phyloP scores from a whole-genome alignment of 2,797 vertebrate species.

The Molossus alvarezi region DNA sequence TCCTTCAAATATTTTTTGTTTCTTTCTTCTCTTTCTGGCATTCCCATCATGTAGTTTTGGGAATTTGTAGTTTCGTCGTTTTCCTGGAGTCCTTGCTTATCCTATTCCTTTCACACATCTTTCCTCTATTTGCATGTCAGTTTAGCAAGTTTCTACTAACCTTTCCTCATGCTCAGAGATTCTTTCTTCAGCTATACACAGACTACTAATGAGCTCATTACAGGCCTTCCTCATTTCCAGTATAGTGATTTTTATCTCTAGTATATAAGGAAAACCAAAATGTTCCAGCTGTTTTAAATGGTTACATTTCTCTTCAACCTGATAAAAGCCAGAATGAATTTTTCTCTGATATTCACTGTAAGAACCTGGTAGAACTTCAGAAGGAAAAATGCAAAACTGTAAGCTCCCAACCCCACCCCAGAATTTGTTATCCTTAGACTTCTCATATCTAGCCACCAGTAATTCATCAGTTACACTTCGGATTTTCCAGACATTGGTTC shows the following conservation, averaged over 20 bases:
- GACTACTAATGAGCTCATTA: not conserved
- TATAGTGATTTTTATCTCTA: not conserved
- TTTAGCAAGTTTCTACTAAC: not conserved
- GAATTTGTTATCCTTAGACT: not conserved
- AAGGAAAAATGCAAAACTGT: not conserved
- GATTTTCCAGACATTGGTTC: not conserved
- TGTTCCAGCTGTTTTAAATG: not conserved
- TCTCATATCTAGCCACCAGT: not conserved
- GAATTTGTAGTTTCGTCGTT: not conserved
- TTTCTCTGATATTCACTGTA: not conserved
- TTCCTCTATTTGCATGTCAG: not conserved
- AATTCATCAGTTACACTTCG: not conserved
- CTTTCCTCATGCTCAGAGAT: not conserved
- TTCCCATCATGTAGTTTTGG: not conserved
- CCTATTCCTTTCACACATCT: not conserved
- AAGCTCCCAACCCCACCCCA: not conserved
- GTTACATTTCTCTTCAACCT: not conserved
- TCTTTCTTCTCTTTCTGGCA: not conserved
- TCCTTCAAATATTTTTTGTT: slow-evolving; percentile 4
- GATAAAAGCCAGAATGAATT: not conserved
- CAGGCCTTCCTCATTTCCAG: not conserved
- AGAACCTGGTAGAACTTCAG: not conserved
- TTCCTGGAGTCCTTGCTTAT: not conserved
- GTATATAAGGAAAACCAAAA: not conserved
- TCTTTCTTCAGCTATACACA: not conserved